phyloP scores from a whole-genome alignment of 2,888 invertebrate genomes.

The Salpingus planirostris region DNA sequence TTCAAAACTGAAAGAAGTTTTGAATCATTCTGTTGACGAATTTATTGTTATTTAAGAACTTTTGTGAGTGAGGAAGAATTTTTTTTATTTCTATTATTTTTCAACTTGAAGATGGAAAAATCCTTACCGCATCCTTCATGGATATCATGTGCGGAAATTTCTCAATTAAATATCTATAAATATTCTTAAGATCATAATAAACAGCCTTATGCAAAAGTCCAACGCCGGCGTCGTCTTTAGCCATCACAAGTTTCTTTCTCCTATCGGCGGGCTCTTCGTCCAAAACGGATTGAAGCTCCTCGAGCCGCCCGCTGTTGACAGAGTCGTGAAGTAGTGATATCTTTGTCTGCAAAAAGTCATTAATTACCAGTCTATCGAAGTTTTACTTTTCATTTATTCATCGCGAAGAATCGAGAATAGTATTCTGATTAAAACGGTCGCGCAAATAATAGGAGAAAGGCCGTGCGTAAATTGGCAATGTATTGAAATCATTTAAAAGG shows the following conservation, averaged over 20 bases:
- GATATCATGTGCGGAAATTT: conserved; percentile 57
- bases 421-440: too few relatives aligned
- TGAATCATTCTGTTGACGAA: too few relatives aligned
- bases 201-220: conserved; percentile 75
- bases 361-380: too few relatives aligned
- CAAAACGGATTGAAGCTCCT: conserved; percentile 52
- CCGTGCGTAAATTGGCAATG: too few relatives aligned
- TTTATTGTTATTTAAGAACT: too few relatives aligned
- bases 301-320: conserved; percentile 62
- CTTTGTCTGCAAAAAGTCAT: conserved; percentile 54
- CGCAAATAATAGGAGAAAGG: too few relatives aligned
- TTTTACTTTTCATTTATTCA: too few relatives aligned
- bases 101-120: neutral
- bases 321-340: conserved; percentile 70
- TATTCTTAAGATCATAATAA: conserved; percentile 62
- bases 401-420: too few relatives aligned
- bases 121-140: conserved; percentile 61
- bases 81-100: neutral
- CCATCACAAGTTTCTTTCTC: conserved; percentile 48
- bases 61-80: neutral
- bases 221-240: conserved; percentile 61
- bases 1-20: too few relatives aligned
- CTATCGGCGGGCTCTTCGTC: conserved; percentile 40
- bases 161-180: conserved; percentile 62
- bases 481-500: too few relatives aligned